These are phyloP conservation scores for Apamea epomidion DNA, from an alignment of 2,888 invertebrate species.

Conservation along the genomic window DNA sequence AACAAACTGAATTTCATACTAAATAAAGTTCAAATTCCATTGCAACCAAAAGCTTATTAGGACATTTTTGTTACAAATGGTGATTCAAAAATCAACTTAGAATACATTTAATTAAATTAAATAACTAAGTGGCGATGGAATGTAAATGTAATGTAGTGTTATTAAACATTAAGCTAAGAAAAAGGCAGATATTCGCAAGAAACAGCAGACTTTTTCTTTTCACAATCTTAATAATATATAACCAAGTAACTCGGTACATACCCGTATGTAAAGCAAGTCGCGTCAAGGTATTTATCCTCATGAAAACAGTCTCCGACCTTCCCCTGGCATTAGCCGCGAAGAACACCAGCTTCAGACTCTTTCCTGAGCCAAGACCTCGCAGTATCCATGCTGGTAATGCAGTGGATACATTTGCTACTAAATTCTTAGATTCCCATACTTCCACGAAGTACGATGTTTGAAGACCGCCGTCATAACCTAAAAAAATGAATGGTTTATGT, in stretches of 20 bases:
- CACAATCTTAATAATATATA: neutral
- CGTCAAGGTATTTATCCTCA: conserved; percentile 83
- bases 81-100: neutral
- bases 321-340: conserved; percentile 96
- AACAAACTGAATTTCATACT: neutral
- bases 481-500: neutral
- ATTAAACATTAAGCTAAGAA: neutral
- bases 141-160: neutral
- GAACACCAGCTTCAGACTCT: conserved; percentile 94
- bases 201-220: neutral
- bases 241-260: neutral
- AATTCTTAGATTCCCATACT: conserved; percentile 91
- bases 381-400: conserved; percentile 94
- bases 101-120: neutral
- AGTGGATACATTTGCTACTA: conserved; percentile 93
- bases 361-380: conserved; percentile 94
- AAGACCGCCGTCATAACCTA: conserved; percentile 95
- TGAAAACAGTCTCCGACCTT: conserved; percentile 92
- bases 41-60: neutral
- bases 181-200: neutral
- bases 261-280: conserved; percentile 85
- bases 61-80: neutral
- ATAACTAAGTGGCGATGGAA: neutral
- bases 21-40: neutral
- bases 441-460: conserved; percentile 93